These are phyloP conservation scores for Tethya wilhelma DNA, from an alignment of 37 sponge, comb jelly and placozoan species.

Conservation along the genomic window DNA sequence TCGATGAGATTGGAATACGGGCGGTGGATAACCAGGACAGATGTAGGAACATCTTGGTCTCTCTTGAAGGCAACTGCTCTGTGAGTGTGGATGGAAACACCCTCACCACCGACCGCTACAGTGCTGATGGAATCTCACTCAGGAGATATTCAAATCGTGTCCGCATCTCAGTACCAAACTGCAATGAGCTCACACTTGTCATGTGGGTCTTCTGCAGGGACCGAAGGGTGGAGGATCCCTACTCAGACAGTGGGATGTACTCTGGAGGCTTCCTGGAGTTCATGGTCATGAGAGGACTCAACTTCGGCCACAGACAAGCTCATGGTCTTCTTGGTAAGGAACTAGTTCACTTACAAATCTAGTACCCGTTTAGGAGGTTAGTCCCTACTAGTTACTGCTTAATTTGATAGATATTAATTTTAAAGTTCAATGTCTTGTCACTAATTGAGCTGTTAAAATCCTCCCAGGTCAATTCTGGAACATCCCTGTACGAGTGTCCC, in stretches of 20 bases:
- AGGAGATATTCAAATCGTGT: constrained; percentile 21
- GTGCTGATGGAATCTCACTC: constrained; percentile 12
- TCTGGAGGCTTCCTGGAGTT: constrained; percentile 61
- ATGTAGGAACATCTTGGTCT: constrained; percentile 41
- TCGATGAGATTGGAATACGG: constrained; percentile 45
- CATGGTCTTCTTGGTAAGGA: constrained; percentile 79
- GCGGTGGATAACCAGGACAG: constrained; percentile 38
- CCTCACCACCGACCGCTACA: neutral
- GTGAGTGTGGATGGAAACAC: constrained; percentile 12
- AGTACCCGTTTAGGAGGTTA: too few relatives aligned
- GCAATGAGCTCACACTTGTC: constrained; percentile 27
- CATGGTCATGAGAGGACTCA: constrained; percentile 62
- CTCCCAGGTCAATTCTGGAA: constrained; percentile 85
- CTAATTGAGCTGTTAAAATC: neutral
- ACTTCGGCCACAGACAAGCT: constrained; percentile 48
- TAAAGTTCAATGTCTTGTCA: neutral
- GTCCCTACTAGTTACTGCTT: too few relatives aligned
- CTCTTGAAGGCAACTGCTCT: constrained; percentile 30
- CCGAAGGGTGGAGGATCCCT: neutral
- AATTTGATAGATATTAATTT: too few relatives aligned
- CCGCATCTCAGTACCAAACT: constrained; percentile 55
- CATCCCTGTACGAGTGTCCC: constrained; percentile 42
- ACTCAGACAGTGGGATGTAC: neutral
- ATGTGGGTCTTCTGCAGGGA: constrained; percentile 57
- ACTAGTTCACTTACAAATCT: too few relatives aligned